phyloP scores from a whole-genome alignment of 2,888 invertebrate species.

The Melinaea marsaeus region DNA sequence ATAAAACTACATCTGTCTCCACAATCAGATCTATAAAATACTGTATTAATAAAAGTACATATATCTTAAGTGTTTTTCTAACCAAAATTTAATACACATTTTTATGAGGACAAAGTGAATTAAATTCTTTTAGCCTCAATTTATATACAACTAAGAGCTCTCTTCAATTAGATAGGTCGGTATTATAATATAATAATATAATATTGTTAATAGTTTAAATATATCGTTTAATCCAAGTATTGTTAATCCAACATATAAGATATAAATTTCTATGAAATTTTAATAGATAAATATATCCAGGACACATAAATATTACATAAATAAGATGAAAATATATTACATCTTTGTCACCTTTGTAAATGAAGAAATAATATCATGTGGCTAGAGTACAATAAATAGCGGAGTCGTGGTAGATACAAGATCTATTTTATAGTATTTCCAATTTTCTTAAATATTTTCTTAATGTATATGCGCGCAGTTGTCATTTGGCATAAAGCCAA shows the following conservation, averaged over 20 bases:
- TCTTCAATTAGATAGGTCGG: no score
- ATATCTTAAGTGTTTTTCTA: neutral
- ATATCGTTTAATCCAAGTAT: no score
- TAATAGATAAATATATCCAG: neutral
- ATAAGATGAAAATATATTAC: conserved; percentile 5
- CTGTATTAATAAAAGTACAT: neutral
- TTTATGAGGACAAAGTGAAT: no score
- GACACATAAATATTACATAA: conserved; percentile 10
- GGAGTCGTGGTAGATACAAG: conserved; percentile 12
- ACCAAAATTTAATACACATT: no score
- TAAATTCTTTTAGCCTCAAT: no score
- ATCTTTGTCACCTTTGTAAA: conserved; percentile 18
- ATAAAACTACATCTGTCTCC: conserved; percentile 6
- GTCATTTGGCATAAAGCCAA: conserved; percentile 70
- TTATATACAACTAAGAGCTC: no score
- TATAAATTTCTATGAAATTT: no score
- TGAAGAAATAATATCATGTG: conserved; percentile 19
- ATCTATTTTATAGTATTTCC: conserved; percentile 39
- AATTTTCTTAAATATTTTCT: conserved; percentile 67
- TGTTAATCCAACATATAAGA: no score
- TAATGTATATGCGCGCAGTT: conserved; percentile 64
- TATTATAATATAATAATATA: no score
- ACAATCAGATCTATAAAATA: neutral
- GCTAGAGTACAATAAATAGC: conserved; percentile 1
- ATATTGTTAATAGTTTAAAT: no score